phyloP scores from a whole-genome alignment of 2,797 vertebrate species.

The Chelon labrosus region DNA sequence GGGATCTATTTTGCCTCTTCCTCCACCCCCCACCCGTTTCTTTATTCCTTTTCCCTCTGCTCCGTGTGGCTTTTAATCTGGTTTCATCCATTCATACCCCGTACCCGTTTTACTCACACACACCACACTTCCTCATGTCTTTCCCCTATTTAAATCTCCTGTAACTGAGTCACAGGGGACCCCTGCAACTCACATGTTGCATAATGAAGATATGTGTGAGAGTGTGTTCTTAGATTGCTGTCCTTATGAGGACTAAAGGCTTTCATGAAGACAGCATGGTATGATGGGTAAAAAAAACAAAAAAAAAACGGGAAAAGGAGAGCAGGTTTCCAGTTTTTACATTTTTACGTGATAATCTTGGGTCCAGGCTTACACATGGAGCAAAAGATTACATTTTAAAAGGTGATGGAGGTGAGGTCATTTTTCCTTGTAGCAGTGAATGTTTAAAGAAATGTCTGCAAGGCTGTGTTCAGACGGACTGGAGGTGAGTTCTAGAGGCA shows the following conservation, averaged over 20 bases:
- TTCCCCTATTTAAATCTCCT: constrained; percentile 50
- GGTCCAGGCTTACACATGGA: neutral
- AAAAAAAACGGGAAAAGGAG: neutral
- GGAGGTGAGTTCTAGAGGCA: neutral
- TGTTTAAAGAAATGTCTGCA: neutral
- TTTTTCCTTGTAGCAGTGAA: too few species aligned
- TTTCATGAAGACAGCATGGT: neutral
- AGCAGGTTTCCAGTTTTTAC: neutral
- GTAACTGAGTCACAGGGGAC: constrained; percentile 55
- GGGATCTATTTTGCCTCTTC: constrained; percentile 24
- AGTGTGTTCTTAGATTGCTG: constrained; percentile 11
- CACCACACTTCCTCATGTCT: constrained; percentile 26
- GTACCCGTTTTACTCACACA: constrained; percentile 28
- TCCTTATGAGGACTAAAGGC: constrained; percentile 38
- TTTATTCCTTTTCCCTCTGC: constrained; percentile 1
- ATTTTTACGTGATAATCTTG: neutral
- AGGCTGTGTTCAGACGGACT: neutral
- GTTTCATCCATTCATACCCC: constrained; percentile 44
- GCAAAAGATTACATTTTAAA: neutral
- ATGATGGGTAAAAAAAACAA: neutral
- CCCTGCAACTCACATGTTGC: constrained; percentile 30
- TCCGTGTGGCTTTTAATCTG: constrained; percentile 35
- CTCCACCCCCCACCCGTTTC: constrained; percentile 2
- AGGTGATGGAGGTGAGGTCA: too few species aligned
- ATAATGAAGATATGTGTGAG: constrained; percentile 54